These are phyloP conservation scores for Drosophila paracracens DNA, from an alignment of 2,888 invertebrate species.

Conservation along the genomic window DNA sequence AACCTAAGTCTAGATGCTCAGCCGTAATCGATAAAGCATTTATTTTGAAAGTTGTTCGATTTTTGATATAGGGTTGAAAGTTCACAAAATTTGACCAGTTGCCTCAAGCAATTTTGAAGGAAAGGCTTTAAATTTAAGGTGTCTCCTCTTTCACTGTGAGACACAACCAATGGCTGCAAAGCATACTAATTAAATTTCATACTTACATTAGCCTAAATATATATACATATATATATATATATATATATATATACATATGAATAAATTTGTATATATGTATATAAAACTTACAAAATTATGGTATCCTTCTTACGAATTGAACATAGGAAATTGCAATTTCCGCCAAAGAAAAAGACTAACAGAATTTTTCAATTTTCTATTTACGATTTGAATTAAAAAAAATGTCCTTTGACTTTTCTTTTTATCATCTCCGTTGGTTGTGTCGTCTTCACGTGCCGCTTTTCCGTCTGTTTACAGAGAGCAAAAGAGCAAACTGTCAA, in stretches of 20 bases:
- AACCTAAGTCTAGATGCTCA: background rate
- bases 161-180: background rate
- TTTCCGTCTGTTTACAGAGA: slow-evolving; percentile 19
- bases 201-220: background rate
- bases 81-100: background rate
- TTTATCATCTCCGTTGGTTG: background rate
- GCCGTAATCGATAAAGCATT: too few species aligned
- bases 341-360: slow-evolving; percentile 5
- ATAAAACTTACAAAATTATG: background rate
- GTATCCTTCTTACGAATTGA: background rate
- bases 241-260: background rate
- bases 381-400: slow-evolving; percentile 28
- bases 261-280: background rate
- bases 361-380: slow-evolving; percentile 25
- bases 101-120: background rate
- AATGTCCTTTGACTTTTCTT: slow-evolving; percentile 11
- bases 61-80: too few species aligned
- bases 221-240: background rate
- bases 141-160: background rate
- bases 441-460: slow-evolving; percentile 2
- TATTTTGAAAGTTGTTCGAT: background rate
- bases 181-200: background rate
- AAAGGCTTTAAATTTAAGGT: background rate
- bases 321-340: slow-evolving; percentile 32
- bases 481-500: slow-evolving; percentile 57